Conservation (phyloP, 2,888 invertebrate species). For the Copidosoma aretas region DNA sequence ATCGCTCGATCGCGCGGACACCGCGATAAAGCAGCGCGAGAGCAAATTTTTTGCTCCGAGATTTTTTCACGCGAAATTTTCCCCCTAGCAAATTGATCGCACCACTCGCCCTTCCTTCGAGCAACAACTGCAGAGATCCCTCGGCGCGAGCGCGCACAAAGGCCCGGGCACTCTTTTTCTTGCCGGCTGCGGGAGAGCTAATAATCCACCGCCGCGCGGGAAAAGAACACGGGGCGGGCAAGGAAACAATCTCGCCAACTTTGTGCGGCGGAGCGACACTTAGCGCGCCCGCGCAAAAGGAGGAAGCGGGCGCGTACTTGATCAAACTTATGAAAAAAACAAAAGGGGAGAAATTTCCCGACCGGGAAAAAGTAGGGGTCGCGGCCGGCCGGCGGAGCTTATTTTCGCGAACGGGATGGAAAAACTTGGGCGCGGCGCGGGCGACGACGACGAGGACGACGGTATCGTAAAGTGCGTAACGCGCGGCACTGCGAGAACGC, state of each 20-base stretch:
- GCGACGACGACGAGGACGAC: background rate
- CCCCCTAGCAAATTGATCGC: no score
- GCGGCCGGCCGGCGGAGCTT: conserved; percentile 15
- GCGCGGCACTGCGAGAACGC: background rate
- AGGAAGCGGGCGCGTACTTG: conserved; percentile 1
- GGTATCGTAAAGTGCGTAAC: conserved; percentile 32
- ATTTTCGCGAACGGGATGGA: conserved; percentile 19
- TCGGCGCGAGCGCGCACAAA: no score
- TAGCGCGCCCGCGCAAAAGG: no score
- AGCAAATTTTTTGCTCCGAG: no score
- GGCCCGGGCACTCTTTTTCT: background rate
- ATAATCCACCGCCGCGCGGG: no score
- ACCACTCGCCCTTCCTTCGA: no score
- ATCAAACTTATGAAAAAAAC: conserved; percentile 18
- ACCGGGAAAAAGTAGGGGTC: no score
- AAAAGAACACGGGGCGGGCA: background rate
- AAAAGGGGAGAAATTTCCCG: no score
- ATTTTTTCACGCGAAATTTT: no score
- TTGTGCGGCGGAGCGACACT: background rate
- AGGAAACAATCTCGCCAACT: conserved; percentile 19
- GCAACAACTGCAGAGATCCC: no score
- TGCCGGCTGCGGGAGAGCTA: conserved; percentile 6
- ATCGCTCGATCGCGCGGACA: no score
- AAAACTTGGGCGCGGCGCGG: background rate
- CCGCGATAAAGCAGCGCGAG: no score